phyloP scores from a whole-genome alignment of 2,888 invertebrate genomes.

The Cephus rjabovi region DNA sequence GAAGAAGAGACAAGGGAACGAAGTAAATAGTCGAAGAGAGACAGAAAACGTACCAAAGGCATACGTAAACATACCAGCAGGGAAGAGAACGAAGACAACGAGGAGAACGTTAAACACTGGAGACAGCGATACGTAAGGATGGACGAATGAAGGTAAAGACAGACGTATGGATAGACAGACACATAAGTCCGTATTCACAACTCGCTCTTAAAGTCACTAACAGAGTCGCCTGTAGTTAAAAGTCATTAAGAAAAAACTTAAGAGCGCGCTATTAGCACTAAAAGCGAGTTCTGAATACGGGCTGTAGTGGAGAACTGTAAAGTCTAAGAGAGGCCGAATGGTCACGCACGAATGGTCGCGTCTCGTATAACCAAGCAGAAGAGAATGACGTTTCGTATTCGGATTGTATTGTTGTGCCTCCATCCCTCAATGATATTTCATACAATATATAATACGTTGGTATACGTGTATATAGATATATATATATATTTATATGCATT shows the following conservation, averaged over 20 bases:
- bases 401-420: conserved; percentile 35
- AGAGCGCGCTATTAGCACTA: too few relatives aligned
- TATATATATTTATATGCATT: background rate
- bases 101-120: background rate
- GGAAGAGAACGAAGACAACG: background rate
- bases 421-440: conserved; percentile 28
- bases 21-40: background rate
- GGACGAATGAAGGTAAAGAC: background rate
- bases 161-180: background rate
- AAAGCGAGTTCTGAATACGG: too few relatives aligned
- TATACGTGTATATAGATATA: background rate
- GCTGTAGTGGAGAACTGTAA: background rate
- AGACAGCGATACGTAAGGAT: background rate
- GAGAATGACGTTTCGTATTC: conserved; percentile 40
- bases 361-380: conserved; percentile 16
- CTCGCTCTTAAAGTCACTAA: too few relatives aligned
- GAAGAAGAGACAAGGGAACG: background rate
- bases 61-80: background rate
- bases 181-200: too few relatives aligned
- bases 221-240: too few relatives aligned
- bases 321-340: background rate
- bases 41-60: background rate
- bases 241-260: too few relatives aligned
- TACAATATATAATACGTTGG: conserved; percentile 33
- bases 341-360: conserved; percentile 37